Evolutionary conservation across 1,140 invertebrate genomes (phyloP).

Genomic region (Drosophila tsacasi): DNA sequence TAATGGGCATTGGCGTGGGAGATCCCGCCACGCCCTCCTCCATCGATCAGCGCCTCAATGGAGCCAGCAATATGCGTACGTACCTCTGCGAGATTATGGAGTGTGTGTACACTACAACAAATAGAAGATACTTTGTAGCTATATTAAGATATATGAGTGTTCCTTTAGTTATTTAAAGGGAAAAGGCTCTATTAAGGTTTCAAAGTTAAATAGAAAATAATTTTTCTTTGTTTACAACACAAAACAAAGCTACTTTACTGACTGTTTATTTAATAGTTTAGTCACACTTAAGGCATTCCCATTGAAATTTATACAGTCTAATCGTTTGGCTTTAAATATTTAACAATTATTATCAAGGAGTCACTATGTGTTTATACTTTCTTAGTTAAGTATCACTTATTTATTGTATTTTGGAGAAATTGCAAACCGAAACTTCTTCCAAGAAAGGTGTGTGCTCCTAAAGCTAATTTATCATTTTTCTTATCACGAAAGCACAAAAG

Average conservation of each 20-base stretch:
- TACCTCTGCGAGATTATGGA: slow-evolving; percentile 13
- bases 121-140: background rate
- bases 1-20: slow-evolving; percentile 9
- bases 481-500: slow-evolving; percentile 14
- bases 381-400: no score
- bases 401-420: background rate
- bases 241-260: background rate
- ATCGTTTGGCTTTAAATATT: background rate
- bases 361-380: no score
- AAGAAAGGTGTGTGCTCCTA: background rate
- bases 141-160: background rate
- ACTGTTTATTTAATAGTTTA: background rate
- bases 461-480: slow-evolving; percentile 19
- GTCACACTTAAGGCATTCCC: background rate
- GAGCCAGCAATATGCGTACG: slow-evolving; percentile 55
- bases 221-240: background rate
- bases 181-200: background rate
- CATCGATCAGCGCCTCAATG: slow-evolving; percentile 23
- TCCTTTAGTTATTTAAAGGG: background rate
- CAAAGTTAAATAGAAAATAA: background rate
- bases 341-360: background rate
- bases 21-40: slow-evolving; percentile 1
- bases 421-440: background rate
- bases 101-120: background rate
- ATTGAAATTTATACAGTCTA: background rate